phyloP scores from a whole-genome alignment of 2,888 invertebrate genomes.

The Toxonevra muliebris region DNA sequence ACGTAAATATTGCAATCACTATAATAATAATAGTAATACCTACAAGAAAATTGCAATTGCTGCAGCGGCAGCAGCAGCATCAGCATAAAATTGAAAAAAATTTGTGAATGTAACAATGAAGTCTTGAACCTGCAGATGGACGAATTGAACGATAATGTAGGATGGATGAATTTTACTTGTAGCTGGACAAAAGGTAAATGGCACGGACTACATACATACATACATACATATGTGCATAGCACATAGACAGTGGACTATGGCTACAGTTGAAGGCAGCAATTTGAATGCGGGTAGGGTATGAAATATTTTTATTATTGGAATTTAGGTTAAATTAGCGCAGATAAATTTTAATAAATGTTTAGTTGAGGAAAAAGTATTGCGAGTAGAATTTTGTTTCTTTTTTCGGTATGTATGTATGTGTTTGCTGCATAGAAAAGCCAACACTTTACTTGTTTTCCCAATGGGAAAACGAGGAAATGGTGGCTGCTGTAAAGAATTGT shows the following conservation, averaged over 20 bases:
- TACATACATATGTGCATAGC: background rate
- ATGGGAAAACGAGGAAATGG: no score
- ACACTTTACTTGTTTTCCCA: no score
- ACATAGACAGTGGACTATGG: no score
- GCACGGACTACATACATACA: conserved; percentile 9
- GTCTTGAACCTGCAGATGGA: conserved; percentile 48
- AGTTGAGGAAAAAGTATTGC: background rate
- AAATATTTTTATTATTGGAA: conserved; percentile 50
- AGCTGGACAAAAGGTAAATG: background rate
- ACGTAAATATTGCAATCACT: conserved; percentile 59
- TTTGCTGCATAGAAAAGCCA: no score
- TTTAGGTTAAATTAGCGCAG: conserved; percentile 57
- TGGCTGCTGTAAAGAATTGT: no score
- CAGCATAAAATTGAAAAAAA: conserved; percentile 26
- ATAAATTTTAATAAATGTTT: conserved; percentile 35
- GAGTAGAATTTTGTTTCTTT: no score
- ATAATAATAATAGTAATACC: conserved; percentile 52
- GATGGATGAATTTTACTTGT: no score
- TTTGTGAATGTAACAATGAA: conserved; percentile 45
- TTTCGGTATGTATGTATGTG: no score
- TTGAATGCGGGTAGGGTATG: conserved; percentile 3
- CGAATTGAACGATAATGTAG: conserved; percentile 3
- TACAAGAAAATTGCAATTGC: conserved; percentile 42
- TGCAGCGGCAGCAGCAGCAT: conserved; percentile 24
- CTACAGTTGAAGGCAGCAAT: no score